Evolutionary conservation across 2,797 vertebrate species (phyloP).

Genomic region (Anabas testudineus): DNA sequence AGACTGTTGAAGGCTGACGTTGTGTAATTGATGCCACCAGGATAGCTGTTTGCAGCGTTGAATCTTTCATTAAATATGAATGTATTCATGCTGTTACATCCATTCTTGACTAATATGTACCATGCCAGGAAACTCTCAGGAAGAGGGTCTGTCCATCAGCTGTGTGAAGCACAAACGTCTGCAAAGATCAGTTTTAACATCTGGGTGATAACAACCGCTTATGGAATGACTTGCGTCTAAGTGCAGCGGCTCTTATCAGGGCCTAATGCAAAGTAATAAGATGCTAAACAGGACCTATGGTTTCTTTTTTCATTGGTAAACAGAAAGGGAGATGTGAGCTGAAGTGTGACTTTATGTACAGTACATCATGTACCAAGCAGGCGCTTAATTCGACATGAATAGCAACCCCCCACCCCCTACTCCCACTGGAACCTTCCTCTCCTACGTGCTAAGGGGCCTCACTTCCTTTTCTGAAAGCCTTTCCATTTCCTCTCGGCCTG

Average conservation of each 20-base stretch:
- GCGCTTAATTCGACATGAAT: conserved; percentile 65
- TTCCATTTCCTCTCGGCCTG: conserved; percentile 79
- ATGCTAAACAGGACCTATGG: conserved; percentile 10
- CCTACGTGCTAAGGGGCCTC: conserved; percentile 67
- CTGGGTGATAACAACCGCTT: not conserved
- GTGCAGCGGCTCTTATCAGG: conserved; percentile 3
- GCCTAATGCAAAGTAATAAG: conserved; percentile 14
- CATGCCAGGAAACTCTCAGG: too few relatives aligned
- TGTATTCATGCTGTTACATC: too few relatives aligned
- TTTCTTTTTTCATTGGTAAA: not conserved
- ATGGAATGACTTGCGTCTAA: conserved; percentile 3
- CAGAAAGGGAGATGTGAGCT: conserved; percentile 6
- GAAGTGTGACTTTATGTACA: conserved; percentile 33
- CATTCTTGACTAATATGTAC: too few relatives aligned
- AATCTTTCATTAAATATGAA: too few relatives aligned
- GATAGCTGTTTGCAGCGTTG: not conserved
- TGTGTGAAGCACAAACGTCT: conserved; percentile 12
- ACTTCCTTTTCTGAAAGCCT: conserved; percentile 74
- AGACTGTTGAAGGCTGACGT: too few relatives aligned
- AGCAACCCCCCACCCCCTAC: conserved; percentile 58
- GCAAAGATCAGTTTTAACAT: conserved; percentile 15
- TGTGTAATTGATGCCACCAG: too few relatives aligned
- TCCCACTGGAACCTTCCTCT: conserved; percentile 69
- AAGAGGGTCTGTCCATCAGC: not conserved
- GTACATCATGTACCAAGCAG: conserved; percentile 63